A percentile compares a stretch with the other conserved stretches of the same genome.
Evolutionary conservation across 2,113 vertebrate species (phyloP).

Genomic region (Coregonus clupeaformis): DNA sequence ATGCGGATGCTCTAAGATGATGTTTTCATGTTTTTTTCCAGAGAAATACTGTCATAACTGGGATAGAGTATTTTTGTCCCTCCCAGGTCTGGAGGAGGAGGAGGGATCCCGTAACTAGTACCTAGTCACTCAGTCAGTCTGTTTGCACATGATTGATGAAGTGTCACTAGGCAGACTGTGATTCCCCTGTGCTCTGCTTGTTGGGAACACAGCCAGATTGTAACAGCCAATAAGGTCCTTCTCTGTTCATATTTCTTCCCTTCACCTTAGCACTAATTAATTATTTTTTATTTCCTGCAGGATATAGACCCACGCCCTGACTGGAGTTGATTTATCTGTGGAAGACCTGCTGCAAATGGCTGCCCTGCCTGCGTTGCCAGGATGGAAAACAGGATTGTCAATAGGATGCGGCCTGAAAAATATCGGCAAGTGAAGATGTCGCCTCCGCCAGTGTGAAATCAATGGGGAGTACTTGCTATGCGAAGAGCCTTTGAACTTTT

Average conservation of each 20-base stretch:
- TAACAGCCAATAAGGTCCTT: constrained; percentile 37
- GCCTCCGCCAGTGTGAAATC: constrained; percentile 74
- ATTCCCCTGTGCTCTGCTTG: constrained; percentile 29
- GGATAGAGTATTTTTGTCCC: no score
- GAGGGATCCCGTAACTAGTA: neutral
- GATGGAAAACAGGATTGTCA: constrained; percentile 80
- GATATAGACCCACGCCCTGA: constrained; percentile 78
- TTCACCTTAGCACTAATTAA: constrained; percentile 75
- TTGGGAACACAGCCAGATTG: constrained; percentile 23
- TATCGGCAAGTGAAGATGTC: constrained; percentile 76
- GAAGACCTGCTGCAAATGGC: constrained; percentile 68
- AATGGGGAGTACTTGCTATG: constrained; percentile 73
- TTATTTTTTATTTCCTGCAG: constrained; percentile 82
- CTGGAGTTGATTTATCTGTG: constrained; percentile 63
- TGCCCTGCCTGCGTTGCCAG: constrained; percentile 65
- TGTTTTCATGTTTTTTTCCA: no score
- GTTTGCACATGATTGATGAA: constrained; percentile 32
- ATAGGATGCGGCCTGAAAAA: constrained; percentile 78
- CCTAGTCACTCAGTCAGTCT: neutral
- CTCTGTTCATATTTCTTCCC: constrained; percentile 65
- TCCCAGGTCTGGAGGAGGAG: neutral
- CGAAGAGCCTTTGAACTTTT: constrained; percentile 44
- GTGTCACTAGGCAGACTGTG: constrained; percentile 24
- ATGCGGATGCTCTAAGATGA: no score
- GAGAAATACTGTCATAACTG: no score